Conservation (phyloP, 1,140 invertebrate genomes). For the Berghia stephanieae region DNA sequence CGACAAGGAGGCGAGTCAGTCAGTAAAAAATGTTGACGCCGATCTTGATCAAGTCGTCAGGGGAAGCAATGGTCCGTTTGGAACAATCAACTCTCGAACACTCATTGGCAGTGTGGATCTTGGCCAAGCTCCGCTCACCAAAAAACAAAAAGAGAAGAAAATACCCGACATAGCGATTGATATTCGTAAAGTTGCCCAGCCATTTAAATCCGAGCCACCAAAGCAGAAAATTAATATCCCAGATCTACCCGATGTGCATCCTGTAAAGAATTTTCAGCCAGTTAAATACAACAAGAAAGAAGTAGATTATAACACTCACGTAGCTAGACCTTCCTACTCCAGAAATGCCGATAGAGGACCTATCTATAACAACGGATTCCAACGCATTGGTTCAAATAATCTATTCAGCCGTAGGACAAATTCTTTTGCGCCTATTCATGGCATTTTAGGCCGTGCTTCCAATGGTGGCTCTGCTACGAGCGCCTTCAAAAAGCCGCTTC, state of each 20-base stretch:
- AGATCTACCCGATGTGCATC: conserved; percentile 16
- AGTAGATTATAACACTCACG: conserved; percentile 23
- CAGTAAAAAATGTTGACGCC: neutral
- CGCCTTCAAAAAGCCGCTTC: conserved; percentile 1
- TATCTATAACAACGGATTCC: neutral
- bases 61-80: conserved; percentile 10
- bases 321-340: neutral
- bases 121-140: neutral
- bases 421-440: neutral
- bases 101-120: conserved; percentile 5
- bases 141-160: neutral
- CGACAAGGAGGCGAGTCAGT: neutral
- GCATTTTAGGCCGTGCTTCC: neutral
- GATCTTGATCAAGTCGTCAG: neutral
- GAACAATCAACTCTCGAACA: neutral
- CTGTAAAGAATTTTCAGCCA: conserved; percentile 17
- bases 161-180: conserved; percentile 27
- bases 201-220: conserved; percentile 22
- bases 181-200: conserved; percentile 4
- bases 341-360: neutral
- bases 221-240: neutral
- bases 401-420: neutral
- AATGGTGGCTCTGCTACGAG: neutral
- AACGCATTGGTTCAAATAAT: neutral
- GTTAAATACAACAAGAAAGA: conserved; percentile 31